Conservation (phyloP, 1,140 invertebrate genomes). For the Bombyx mori region DNA sequence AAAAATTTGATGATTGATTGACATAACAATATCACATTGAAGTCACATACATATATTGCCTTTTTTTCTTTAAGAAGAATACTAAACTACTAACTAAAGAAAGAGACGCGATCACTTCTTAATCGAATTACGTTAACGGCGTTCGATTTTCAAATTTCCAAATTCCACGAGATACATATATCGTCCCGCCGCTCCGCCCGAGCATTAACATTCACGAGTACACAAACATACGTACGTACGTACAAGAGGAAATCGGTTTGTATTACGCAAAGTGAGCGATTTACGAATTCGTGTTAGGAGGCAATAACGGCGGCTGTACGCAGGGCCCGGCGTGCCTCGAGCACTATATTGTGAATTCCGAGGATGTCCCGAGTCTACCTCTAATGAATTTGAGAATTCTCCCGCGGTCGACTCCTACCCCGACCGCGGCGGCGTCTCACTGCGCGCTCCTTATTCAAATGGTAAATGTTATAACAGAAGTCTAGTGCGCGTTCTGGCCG, state of each 20-base stretch:
- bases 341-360: slow-evolving; percentile 67
- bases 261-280: slow-evolving; percentile 24
- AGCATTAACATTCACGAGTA: too few relatives aligned
- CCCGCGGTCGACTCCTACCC: slow-evolving; percentile 57
- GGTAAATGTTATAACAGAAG: neutral
- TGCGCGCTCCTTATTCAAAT: too few relatives aligned
- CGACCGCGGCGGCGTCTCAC: slow-evolving; percentile 27
- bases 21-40: too few relatives aligned
- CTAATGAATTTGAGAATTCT: slow-evolving; percentile 68
- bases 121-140: too few relatives aligned
- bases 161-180: too few relatives aligned
- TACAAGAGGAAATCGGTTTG: slow-evolving; percentile 1
- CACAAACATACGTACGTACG: neutral
- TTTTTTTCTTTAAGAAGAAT: too few relatives aligned
- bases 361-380: slow-evolving; percentile 52
- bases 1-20: too few relatives aligned
- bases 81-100: too few relatives aligned
- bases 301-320: slow-evolving; percentile 34
- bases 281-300: slow-evolving; percentile 39
- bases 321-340: neutral
- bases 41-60: too few relatives aligned
- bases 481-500: slow-evolving; percentile 12
- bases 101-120: too few relatives aligned
- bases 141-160: too few relatives aligned
- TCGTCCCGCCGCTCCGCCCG: too few relatives aligned